phyloP scores from a whole-genome alignment of 2,113 vertebrate genomes.

The Prochilodus magdalenae region DNA sequence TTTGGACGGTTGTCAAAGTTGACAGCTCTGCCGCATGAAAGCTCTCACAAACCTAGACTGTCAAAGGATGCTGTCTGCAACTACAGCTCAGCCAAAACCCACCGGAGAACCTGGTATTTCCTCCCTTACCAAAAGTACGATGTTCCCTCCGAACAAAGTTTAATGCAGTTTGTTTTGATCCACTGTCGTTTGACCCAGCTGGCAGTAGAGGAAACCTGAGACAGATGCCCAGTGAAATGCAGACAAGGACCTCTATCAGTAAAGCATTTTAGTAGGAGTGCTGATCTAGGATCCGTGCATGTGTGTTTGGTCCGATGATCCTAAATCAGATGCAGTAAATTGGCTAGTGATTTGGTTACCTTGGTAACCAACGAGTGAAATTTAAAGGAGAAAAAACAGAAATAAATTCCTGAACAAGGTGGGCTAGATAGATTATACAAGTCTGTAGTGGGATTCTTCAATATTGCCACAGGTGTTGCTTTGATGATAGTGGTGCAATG shows the following conservation, averaged over 20 bases:
- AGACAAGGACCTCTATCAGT: slow-evolving; percentile 9
- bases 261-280: too few relatives aligned
- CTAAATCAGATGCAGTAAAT: neutral
- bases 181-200: slow-evolving; percentile 1
- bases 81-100: slow-evolving; percentile 6
- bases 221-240: slow-evolving; percentile 31
- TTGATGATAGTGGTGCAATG: too few relatives aligned
- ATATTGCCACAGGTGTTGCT: too few relatives aligned
- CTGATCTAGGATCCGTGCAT: neutral
- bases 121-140: neutral
- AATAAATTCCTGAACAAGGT: too few relatives aligned
- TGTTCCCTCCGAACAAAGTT: neutral
- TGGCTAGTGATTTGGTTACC: too few relatives aligned
- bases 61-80: slow-evolving; percentile 44
- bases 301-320: neutral
- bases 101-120: slow-evolving; percentile 6
- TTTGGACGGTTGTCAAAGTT: slow-evolving; percentile 47
- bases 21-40: slow-evolving; percentile 42
- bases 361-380: too few relatives aligned
- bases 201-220: neutral
- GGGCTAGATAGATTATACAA: too few relatives aligned
- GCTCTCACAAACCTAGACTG: slow-evolving; percentile 15
- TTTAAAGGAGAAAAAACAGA: too few relatives aligned
- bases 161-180: slow-evolving; percentile 10
- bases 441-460: too few relatives aligned